Percentiles rank a stretch among this genome's conserved stretches.
Conservation (phyloP, 2,888 invertebrate genomes). For the Keiferia lycopersicella region DNA sequence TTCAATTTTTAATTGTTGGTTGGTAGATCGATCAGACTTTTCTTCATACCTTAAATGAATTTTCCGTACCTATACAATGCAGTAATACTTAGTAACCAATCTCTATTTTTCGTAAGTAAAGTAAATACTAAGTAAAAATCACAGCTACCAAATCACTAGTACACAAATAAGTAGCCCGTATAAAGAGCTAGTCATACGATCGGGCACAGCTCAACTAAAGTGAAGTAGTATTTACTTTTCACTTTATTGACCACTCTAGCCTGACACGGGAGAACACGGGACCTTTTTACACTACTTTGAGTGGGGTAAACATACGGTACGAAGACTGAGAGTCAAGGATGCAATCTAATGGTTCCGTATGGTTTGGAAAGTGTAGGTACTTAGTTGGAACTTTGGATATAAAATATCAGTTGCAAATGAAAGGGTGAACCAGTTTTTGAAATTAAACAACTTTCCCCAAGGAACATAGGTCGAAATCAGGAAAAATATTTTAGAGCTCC, state of each 20-base stretch:
- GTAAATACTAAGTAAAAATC: neutral
- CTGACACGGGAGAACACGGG: conserved; percentile 26
- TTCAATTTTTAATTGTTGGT: neutral
- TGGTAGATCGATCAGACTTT: neutral
- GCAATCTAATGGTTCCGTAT: neutral
- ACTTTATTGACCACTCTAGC: conserved; percentile 38
- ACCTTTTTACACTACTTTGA: neutral
- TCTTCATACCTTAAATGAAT: neutral
- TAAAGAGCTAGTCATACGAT: neutral
- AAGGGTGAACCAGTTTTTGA: no score
- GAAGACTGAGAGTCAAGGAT: neutral
- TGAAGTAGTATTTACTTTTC: conserved; percentile 39
- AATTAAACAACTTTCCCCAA: no score
- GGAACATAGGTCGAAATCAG: no score
- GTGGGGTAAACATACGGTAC: neutral
- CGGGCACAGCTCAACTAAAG: neutral
- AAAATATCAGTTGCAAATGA: no score
- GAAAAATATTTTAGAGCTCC: no score
- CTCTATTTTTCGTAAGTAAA: neutral
- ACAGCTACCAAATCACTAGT: conserved; percentile 1
- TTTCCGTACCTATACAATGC: neutral
- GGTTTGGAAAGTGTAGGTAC: neutral
- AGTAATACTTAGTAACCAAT: neutral
- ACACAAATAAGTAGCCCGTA: neutral
- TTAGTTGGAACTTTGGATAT: no score